These are phyloP conservation scores for Ifrita kowaldi DNA, from an alignment of 2,113 vertebrate species.

Conservation along the genomic window DNA sequence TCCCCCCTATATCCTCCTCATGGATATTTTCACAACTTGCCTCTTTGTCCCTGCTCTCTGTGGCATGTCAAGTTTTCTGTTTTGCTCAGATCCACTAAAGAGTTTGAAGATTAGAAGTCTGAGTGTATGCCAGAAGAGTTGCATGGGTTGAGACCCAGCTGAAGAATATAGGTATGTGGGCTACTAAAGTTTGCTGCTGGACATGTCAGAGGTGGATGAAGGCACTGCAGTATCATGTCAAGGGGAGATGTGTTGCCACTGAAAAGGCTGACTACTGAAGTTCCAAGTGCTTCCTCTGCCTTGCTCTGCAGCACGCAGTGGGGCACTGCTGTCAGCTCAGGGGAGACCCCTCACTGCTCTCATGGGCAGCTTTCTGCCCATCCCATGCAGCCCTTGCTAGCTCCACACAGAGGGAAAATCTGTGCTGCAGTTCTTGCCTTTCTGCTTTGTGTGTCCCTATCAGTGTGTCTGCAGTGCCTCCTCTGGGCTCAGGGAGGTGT, in stretches of 20 bases:
- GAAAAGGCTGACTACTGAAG: background rate
- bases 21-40: background rate
- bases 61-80: background rate
- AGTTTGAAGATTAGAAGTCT: background rate
- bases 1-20: background rate
- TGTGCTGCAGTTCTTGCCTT: accelerated
- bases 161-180: background rate
- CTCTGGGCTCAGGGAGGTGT: background rate
- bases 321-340: background rate
- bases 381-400: background rate
- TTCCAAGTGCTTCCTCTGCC: background rate
- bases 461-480: background rate
- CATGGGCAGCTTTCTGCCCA: background rate
- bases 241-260: background rate
- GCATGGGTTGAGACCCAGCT: background rate
- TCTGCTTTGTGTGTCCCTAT: background rate
- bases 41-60: background rate
- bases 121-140: background rate
- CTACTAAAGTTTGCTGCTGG: background rate
- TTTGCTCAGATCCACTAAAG: background rate
- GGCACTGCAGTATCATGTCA: background rate
- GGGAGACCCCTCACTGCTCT: background rate
- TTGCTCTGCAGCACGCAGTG: background rate
- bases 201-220: background rate
- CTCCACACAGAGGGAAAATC: background rate